phyloP scores from a whole-genome alignment of 2,888 invertebrate species.

The Priocnemis perturbator region DNA sequence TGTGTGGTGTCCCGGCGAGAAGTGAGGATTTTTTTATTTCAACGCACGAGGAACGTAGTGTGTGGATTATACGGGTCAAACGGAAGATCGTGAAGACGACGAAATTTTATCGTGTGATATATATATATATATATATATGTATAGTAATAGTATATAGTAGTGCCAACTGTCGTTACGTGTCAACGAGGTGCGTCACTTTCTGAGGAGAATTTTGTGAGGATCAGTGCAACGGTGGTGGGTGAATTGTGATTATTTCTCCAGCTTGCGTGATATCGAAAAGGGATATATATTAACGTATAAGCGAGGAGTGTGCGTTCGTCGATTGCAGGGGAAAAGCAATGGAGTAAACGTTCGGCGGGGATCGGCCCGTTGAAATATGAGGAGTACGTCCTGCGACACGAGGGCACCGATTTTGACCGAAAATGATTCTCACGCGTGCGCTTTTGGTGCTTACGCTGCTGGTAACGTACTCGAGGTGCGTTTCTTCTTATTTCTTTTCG shows the following conservation, averaged over 20 bases:
- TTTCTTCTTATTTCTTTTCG: conserved; percentile 26
- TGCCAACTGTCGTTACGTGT: too few relatives aligned
- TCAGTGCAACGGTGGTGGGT: conserved; percentile 34
- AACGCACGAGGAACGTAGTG: too few relatives aligned
- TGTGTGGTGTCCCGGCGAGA: background rate
- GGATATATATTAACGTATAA: conserved; percentile 2
- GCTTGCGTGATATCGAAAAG: conserved; percentile 5
- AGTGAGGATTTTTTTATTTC: background rate
- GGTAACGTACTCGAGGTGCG: conserved; percentile 69
- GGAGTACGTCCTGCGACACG: conserved; percentile 66
- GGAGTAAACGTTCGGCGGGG: conserved; percentile 38
- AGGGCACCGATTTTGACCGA: conserved; percentile 62
- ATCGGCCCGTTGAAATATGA: conserved; percentile 68
- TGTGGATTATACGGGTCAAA: too few relatives aligned
- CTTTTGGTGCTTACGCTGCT: conserved; percentile 64
- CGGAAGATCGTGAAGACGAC: background rate
- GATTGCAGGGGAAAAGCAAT: conserved; percentile 26
- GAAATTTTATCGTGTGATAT: conserved; percentile 33
- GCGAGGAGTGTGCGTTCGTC: conserved; percentile 21
- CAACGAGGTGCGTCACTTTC: background rate
- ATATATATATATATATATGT: conserved; percentile 22
- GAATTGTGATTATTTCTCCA: conserved; percentile 25
- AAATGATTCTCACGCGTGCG: conserved; percentile 68
- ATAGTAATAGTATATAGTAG: too few relatives aligned
- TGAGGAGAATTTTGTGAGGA: conserved; percentile 30